phyloP scores from a whole-genome alignment of 2,113 vertebrate genomes.

The Neoarius graeffei region DNA sequence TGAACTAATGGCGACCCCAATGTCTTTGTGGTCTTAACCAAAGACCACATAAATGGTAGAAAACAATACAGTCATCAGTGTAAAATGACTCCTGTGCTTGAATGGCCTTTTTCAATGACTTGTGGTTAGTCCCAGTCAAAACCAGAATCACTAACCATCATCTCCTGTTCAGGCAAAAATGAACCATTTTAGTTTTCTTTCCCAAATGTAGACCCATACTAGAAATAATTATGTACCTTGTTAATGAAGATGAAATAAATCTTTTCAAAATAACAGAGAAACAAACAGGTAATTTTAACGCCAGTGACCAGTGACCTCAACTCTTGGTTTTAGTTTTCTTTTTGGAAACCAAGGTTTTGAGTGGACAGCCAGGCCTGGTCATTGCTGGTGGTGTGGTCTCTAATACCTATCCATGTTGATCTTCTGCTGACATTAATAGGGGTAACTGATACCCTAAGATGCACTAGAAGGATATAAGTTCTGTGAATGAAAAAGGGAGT shows the following conservation, averaged over 20 bases:
- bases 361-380: neutral
- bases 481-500: neutral
- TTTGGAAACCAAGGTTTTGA: neutral
- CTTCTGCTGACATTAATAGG: no score
- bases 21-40: conserved; percentile 1
- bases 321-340: neutral
- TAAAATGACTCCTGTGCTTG: neutral
- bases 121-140: conserved; percentile 6
- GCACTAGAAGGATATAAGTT: neutral
- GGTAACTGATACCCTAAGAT: neutral
- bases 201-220: no score
- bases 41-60: neutral
- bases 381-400: neutral
- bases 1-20: neutral
- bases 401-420: neutral
- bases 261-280: neutral
- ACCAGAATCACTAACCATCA: neutral
- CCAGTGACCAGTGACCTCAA: neutral
- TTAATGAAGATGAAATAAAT: neutral
- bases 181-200: neutral
- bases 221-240: no score
- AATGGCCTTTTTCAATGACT: neutral
- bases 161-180: neutral
- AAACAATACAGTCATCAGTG: neutral
- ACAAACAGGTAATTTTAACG: neutral